Evolutionary conservation across 2,113 vertebrate genomes (phyloP).

Genomic region (Syngnathus floridae): DNA sequence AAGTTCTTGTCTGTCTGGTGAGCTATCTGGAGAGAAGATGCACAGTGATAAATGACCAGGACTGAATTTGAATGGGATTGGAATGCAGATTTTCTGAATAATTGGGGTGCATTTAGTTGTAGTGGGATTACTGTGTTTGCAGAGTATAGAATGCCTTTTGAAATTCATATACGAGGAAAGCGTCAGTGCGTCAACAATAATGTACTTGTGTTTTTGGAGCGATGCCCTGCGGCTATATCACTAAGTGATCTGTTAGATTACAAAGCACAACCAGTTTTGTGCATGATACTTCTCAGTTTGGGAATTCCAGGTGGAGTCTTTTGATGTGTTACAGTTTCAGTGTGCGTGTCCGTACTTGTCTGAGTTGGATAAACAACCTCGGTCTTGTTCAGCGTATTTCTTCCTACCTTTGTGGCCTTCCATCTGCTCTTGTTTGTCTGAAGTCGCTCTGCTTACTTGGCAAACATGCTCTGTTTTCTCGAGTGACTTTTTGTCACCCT

Average conservation of each 20-base stretch:
- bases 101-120: too few species aligned
- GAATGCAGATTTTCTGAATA: neutral
- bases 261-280: neutral
- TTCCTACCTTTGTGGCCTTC: slow-evolving; percentile 15
- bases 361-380: slow-evolving; percentile 32
- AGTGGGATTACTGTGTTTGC: neutral
- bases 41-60: neutral
- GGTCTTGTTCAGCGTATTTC: slow-evolving; percentile 8
- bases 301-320: slow-evolving; percentile 24
- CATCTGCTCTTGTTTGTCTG: slow-evolving; percentile 34
- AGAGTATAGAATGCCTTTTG: neutral
- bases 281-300: slow-evolving; percentile 5
- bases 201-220: neutral
- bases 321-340: slow-evolving; percentile 61
- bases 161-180: neutral
- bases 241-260: neutral
- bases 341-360: slow-evolving; percentile 62
- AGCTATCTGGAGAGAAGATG: slow-evolving; percentile 14
- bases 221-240: neutral
- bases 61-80: neutral
- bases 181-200: neutral
- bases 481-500: slow-evolving; percentile 43
- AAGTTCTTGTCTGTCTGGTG: slow-evolving; percentile 10
- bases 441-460: slow-evolving; percentile 43
- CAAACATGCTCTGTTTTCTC: slow-evolving; percentile 48